Evolutionary conservation across 2,113 vertebrate genomes (phyloP).

Genomic region (Jacana jacana): DNA sequence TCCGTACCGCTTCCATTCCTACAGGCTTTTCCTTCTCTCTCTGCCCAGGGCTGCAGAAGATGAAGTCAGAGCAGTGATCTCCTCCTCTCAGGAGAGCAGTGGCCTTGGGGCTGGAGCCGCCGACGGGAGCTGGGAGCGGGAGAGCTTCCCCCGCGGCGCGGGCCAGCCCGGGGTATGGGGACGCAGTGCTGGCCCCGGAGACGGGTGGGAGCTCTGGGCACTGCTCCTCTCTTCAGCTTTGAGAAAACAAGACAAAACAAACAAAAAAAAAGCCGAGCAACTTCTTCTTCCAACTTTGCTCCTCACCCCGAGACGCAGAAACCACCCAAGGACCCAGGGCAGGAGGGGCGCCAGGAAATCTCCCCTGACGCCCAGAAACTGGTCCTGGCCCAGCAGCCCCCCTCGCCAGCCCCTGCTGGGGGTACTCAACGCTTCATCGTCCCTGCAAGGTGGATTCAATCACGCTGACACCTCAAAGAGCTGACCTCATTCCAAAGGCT

Average conservation of each 20-base stretch:
- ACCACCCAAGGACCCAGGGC: not conserved
- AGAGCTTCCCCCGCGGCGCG: too few species aligned
- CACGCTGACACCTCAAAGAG: constrained; percentile 15
- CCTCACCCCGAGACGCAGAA: not conserved
- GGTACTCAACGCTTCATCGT: rapidly evolving
- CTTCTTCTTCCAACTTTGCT: not conserved
- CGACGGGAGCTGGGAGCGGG: too few species aligned
- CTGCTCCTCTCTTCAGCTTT: not conserved
- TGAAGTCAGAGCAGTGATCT: not conserved
- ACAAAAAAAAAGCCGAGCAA: not conserved
- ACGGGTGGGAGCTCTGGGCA: not conserved
- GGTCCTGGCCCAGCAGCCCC: too few species aligned
- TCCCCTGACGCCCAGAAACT: not conserved
- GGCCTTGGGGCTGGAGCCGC: too few species aligned
- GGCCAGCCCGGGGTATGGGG: not conserved
- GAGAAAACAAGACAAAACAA: not conserved
- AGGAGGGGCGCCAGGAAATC: not conserved
- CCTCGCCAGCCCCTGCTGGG: not conserved
- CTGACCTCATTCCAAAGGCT: constrained; percentile 19
- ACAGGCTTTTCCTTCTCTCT: not conserved
- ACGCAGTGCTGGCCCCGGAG: not conserved
- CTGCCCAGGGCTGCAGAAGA: not conserved
- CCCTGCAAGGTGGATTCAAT: not conserved
- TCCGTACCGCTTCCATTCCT: constrained; percentile 53
- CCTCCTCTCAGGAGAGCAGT: not conserved